Percentiles rank a stretch among this genome's conserved stretches.
Evolutionary conservation across 2,797 vertebrate species (phyloP).

Genomic region (Pseudomugil tenellus): DNA sequence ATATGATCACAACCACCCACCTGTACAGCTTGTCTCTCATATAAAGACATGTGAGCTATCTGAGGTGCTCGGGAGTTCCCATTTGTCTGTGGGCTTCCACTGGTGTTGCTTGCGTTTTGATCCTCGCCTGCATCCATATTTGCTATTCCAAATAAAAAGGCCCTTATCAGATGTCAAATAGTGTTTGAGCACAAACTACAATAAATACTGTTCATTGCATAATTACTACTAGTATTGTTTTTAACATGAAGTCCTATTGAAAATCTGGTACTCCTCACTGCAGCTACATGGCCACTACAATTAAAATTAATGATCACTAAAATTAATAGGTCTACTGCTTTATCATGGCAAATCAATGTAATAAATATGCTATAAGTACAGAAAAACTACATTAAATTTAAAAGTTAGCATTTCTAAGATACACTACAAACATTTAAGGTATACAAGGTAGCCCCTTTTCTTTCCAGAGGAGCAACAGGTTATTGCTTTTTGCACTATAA

Average conservation of each 20-base stretch:
- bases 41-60: constrained; percentile 97
- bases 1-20: constrained; percentile 70
- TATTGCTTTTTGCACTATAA: background rate
- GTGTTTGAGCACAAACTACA: background rate
- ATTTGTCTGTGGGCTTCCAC: constrained; percentile 87
- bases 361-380: background rate
- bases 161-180: background rate
- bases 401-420: too few relatives aligned
- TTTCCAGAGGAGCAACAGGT: background rate
- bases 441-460: too few relatives aligned
- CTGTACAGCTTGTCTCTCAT: constrained; percentile 97
- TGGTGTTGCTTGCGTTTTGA: constrained; percentile 89
- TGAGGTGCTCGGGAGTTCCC: constrained; percentile 91
- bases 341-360: too few relatives aligned
- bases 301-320: background rate
- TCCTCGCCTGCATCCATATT: constrained; percentile 95
- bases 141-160: constrained; percentile 43
- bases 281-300: too few relatives aligned
- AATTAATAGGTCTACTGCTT: background rate
- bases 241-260: background rate
- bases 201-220: background rate
- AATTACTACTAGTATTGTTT: background rate
- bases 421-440: too few relatives aligned
- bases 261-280: background rate
- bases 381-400: too few relatives aligned